Evolutionary conservation across 2,888 invertebrate genomes (phyloP).

Genomic region (Drosophila tripunctata): DNA sequence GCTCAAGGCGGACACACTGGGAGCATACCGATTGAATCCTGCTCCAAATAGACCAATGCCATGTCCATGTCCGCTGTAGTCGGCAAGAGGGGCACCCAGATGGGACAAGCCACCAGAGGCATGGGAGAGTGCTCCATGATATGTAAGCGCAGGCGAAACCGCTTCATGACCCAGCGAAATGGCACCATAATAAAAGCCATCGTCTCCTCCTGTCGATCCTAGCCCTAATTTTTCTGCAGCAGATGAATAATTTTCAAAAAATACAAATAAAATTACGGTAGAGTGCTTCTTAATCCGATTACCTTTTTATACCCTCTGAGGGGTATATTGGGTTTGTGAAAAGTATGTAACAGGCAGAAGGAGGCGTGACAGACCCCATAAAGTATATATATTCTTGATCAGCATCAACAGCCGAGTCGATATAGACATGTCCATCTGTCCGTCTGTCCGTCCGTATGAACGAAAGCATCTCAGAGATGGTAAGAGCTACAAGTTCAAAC

Average conservation of each 20-base stretch:
- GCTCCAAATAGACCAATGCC: conserved; percentile 77
- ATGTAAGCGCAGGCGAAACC: conserved; percentile 73
- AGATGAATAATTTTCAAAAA: not conserved
- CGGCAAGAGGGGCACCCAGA: conserved; percentile 58
- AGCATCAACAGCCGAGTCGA: too few species aligned
- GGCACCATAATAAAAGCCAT: conserved; percentile 74
- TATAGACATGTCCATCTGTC: too few species aligned
- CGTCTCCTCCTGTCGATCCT: conserved; percentile 30
- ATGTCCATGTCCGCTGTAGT: conserved; percentile 71
- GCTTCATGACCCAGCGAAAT: conserved; percentile 73
- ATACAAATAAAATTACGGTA: too few species aligned
- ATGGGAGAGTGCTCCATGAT: conserved; percentile 73
- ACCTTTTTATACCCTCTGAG: too few species aligned
- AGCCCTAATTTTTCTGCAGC: conserved; percentile 42
- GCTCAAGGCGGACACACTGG: conserved; percentile 79
- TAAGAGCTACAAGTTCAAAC: too few species aligned
- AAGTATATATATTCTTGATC: too few species aligned
- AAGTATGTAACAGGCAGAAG: too few species aligned
- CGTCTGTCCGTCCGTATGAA: too few species aligned
- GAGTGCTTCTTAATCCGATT: too few species aligned
- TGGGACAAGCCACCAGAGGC: conserved; percentile 39
- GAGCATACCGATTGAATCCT: conserved; percentile 82
- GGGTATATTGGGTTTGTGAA: too few species aligned
- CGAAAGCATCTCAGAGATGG: too few species aligned
- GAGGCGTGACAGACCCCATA: too few species aligned